A percentile compares a stretch with the other conserved stretches of the same genome.
These are phyloP conservation scores for Rhizoglyphus robini DNA, from an alignment of 1,140 invertebrate species.

Conservation along the genomic window DNA sequence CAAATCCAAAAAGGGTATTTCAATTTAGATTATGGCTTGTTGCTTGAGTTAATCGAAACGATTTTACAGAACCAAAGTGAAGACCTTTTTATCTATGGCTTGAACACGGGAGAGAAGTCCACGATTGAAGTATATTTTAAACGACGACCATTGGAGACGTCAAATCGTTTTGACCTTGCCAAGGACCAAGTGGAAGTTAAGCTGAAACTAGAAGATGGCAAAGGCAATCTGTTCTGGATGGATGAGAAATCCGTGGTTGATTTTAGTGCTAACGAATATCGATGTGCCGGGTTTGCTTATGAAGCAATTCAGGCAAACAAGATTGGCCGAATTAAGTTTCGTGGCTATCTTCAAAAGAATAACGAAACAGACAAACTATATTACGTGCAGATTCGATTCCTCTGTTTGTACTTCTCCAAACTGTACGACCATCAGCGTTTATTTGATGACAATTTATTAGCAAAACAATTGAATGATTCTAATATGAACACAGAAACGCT, in stretches of 20 bases:
- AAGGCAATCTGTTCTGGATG: not conserved
- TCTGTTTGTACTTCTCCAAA: not conserved
- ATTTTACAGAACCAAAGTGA: not conserved
- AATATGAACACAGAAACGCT: too few species aligned
- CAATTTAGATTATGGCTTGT: not conserved
- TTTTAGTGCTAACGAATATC: not conserved
- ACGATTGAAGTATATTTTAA: slow-evolving; percentile 3
- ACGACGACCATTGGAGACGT: not conserved
- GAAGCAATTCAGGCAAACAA: not conserved
- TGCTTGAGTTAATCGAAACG: too few species aligned
- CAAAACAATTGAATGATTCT: slow-evolving; percentile 3
- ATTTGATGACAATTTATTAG: slow-evolving; percentile 2
- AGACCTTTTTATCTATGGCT: not conserved
- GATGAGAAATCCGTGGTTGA: not conserved
- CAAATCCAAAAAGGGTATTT: not conserved
- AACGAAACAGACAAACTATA: not conserved
- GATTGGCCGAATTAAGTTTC: slow-evolving; percentile 5
- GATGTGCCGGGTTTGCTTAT: not conserved
- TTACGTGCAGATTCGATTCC: slow-evolving; percentile 1
- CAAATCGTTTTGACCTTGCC: not conserved
- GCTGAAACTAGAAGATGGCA: not conserved
- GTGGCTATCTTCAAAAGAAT: not conserved
- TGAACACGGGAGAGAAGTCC: not conserved
- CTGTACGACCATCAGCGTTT: not conserved
- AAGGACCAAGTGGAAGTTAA: not conserved